These are phyloP conservation scores for Scortum barcoo DNA, from an alignment of 2,113 vertebrate genomes.

Conservation along the genomic window DNA sequence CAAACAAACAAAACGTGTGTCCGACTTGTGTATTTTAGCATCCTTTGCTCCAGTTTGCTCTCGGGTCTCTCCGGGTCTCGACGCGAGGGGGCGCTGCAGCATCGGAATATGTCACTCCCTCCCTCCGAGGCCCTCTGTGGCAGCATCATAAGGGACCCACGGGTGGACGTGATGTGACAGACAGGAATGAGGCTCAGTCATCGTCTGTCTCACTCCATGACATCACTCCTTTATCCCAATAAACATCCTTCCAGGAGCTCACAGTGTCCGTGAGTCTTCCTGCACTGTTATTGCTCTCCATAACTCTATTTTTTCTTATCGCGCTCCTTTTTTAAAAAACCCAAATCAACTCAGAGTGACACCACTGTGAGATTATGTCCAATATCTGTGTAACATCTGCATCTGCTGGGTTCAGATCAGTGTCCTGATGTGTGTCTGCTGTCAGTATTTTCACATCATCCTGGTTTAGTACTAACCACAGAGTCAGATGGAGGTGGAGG, in stretches of 20 bases:
- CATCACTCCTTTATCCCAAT: neutral
- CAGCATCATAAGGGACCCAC: conserved; percentile 4
- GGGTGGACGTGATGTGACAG: conserved; percentile 35
- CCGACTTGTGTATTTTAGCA: too few relatives aligned
- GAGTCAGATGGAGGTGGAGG: neutral
- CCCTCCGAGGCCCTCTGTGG: too few relatives aligned
- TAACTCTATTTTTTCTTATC: neutral
- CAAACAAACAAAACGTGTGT: too few relatives aligned
- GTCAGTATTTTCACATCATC: neutral
- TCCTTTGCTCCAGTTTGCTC: conserved; percentile 18
- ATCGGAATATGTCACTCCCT: neutral
- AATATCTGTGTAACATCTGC: neutral
- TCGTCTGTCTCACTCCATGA: neutral
- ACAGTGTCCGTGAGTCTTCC: neutral
- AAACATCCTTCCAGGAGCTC: neutral
- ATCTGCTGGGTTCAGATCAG: neutral
- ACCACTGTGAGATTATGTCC: neutral
- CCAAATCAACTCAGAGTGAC: neutral
- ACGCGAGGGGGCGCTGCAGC: conserved; percentile 54
- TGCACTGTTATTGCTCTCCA: neutral
- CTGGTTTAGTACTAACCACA: neutral
- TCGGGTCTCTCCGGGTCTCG: neutral
- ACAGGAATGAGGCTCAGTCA: conserved; percentile 31
- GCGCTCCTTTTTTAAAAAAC: neutral
- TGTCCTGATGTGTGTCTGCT: neutral